Base-by-base conservation (phyloP, 2,888 invertebrate species). In the Anthophora plumipes region DNA sequence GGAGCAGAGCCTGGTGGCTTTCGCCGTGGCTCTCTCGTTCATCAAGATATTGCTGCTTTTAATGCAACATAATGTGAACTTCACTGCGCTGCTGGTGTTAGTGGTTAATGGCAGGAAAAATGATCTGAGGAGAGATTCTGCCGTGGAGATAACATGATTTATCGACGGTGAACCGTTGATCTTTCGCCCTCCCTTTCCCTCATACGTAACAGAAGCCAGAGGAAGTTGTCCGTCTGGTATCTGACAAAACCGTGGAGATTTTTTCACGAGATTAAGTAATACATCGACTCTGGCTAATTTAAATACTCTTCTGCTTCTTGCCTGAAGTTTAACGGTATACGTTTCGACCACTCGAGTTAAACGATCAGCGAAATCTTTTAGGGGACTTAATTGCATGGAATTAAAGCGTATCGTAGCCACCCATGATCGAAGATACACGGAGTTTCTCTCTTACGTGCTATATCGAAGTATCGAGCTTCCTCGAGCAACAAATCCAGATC, bases 381-480 rank as follows among this genome's bases (percentile, higher is more conserved):
- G 41, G 22, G 25, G 43, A 60, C 66, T 11, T 20, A 54, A 43
- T 20, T 20, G 6, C 31, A 20, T 12, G 63, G 46, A 17, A 20
- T 43, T 14, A 20, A 63, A 54, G 11, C n/a, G 37, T 43, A 37
- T n/a, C 20, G n/a, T 0, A 14, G 14, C 43, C 14, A 9, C 31
- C 1, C 41, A 6, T 2, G 55, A 55, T 55, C 14, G 41, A 31
- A 6, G 39, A 25, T 25, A 31, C 31, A 14, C 22, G 1, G 48
- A 25, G 31, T 31, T 59, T 70, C 50, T 70, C 50, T 95, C 97
- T 96, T 94, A 98, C 98, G 96, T 84, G 96, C 95, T 82, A 99
- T 96, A 91, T 98, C 98, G 92, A 98, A 99, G 93, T 97, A 99
- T 87, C 96, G 95, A 0, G 98, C 98, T 93, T 99, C 99, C 91